phyloP scores from a whole-genome alignment of 2,113 vertebrate species.

The Malurus elegans region DNA sequence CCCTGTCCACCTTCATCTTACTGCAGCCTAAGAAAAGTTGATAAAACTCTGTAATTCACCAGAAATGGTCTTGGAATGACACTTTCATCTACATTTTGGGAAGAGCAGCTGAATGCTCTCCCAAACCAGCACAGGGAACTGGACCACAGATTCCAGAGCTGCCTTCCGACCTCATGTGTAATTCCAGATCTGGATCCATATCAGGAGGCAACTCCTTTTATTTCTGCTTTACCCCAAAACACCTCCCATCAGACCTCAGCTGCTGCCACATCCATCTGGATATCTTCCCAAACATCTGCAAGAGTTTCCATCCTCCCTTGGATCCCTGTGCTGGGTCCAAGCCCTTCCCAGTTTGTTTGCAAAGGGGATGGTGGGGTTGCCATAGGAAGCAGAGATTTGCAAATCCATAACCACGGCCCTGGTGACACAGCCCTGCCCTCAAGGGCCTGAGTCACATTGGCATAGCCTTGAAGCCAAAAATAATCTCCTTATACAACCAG shows the following conservation, averaged over 20 bases:
- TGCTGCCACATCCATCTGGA: not conserved
- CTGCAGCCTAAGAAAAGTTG: not conserved
- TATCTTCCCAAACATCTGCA: not conserved
- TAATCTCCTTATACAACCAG: not conserved
- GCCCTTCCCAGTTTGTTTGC: not conserved
- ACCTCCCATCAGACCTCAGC: accelerated
- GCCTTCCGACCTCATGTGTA: not conserved
- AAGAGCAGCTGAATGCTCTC: not conserved
- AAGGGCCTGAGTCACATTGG: not conserved
- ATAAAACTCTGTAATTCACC: not conserved
- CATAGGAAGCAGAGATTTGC: not conserved
- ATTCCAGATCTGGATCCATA: not conserved
- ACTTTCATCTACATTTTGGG: not conserved
- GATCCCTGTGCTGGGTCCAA: not conserved
- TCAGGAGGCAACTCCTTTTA: not conserved
- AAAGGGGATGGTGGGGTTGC: not conserved
- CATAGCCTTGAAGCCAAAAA: not conserved
- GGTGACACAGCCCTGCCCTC: not conserved
- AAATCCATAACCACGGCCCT: not conserved
- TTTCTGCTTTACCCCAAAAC: not conserved
- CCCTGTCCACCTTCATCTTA: not conserved
- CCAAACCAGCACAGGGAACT: not conserved
- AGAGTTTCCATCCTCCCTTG: not conserved
- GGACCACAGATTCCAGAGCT: not conserved
- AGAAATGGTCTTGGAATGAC: not conserved